These are phyloP conservation scores for Oedothorax gibbosus DNA, from an alignment of 1,140 invertebrate genomes.

Conservation along the genomic window DNA sequence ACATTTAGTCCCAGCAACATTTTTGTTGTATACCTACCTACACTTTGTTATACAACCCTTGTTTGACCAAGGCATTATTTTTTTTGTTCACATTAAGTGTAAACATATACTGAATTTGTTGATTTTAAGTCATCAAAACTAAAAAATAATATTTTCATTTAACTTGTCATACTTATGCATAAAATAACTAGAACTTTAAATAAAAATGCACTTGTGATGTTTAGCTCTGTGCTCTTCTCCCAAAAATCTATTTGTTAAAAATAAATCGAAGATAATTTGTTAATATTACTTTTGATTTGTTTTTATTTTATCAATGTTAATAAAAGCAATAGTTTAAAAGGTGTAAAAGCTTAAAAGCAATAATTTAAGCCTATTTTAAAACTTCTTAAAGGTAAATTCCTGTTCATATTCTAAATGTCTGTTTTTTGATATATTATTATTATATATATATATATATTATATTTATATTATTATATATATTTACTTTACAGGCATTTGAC, in stretches of 20 bases:
- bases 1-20: background rate
- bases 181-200: background rate
- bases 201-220: too few relatives aligned
- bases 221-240: too few relatives aligned
- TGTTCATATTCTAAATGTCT: background rate
- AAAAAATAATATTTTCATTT: background rate
- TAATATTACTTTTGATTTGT: too few relatives aligned
- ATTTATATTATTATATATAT: too few relatives aligned
- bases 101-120: background rate
- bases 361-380: background rate
- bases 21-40: too few relatives aligned
- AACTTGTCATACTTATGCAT: background rate
- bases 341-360: too few relatives aligned
- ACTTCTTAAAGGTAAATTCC: background rate
- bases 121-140: background rate
- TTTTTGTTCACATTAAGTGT: background rate
- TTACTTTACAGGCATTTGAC: conserved; percentile 75
- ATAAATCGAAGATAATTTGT: too few relatives aligned
- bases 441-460: too few relatives aligned
- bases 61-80: background rate
- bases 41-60: background rate
- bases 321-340: too few relatives aligned
- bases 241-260: too few relatives aligned
- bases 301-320: background rate
- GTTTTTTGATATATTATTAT: background rate